A percentile compares a stretch with the other conserved stretches of the same genome.
Evolutionary conservation across 2,113 vertebrate genomes (phyloP).

Genomic region (Leucosticte australis): DNA sequence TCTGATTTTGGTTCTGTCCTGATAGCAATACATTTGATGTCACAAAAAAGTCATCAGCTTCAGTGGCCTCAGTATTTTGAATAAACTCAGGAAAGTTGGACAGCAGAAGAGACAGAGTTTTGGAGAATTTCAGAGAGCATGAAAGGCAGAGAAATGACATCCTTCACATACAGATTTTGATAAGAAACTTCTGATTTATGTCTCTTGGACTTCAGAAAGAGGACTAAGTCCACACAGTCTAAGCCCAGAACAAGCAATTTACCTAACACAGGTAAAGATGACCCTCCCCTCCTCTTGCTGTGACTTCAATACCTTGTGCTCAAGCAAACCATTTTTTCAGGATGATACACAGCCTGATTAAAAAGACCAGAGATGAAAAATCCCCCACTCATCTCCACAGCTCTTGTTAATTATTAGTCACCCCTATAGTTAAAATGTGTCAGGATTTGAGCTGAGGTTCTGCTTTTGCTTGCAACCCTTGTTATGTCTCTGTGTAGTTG

Average conservation of each 20-base stretch:
- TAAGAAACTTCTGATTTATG: not conserved
- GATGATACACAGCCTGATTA: not conserved
- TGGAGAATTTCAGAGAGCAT: not conserved
- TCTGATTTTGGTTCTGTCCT: not conserved
- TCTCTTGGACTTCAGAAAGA: not conserved
- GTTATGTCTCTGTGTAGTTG: not conserved
- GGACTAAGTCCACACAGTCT: not conserved
- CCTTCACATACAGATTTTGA: not conserved
- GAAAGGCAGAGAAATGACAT: not conserved
- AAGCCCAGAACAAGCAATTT: not conserved
- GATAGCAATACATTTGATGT: not conserved
- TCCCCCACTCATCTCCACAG: not conserved
- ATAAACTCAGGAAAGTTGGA: not conserved
- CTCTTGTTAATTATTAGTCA: not conserved
- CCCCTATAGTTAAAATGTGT: not conserved
- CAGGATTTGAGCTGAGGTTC: not conserved
- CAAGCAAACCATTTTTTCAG: not conserved
- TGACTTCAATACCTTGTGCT: not conserved
- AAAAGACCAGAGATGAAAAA: not conserved
- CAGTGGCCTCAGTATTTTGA: not conserved
- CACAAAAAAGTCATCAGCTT: not conserved
- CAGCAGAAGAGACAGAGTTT: not conserved
- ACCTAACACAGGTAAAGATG: not conserved
- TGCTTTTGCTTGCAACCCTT: not conserved
- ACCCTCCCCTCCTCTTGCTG: not conserved